phyloP scores from a whole-genome alignment of 2,113 vertebrate species.

The Coptodon rendalli region DNA sequence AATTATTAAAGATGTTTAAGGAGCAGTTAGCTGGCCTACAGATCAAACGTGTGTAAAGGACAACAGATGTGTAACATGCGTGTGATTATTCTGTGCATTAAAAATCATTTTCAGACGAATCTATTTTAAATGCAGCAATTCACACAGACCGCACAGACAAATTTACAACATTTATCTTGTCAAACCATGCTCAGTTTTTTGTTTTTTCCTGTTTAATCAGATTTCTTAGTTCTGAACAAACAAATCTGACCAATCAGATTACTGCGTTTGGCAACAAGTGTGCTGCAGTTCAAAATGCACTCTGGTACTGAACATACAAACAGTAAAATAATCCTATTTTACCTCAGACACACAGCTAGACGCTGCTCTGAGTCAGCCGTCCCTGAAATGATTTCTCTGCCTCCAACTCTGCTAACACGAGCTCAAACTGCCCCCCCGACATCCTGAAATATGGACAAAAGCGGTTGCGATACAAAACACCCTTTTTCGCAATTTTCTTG shows the following conservation, averaged over 20 bases:
- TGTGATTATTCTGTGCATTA: not conserved
- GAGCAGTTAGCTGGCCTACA: not conserved
- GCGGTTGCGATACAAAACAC: fast-evolving
- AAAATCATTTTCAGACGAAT: not conserved
- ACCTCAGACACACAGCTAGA: not conserved
- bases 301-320: not conserved
- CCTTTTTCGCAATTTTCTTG: not conserved
- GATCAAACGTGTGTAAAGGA: not conserved
- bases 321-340: not conserved
- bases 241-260: not conserved
- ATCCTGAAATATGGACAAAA: not conserved
- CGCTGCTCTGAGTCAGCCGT: not conserved
- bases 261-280: not conserved
- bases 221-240: not conserved
- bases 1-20: not conserved
- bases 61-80: not conserved
- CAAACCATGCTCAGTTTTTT: not conserved
- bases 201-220: not conserved
- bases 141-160: not conserved
- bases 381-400: not conserved
- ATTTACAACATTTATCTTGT: not conserved
- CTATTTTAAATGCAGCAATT: not conserved
- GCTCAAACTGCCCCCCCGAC: not conserved
- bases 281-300: not conserved
- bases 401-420: not conserved